phyloP scores from a whole-genome alignment of 2,888 invertebrate genomes.

The Argyresthia goedartella region DNA sequence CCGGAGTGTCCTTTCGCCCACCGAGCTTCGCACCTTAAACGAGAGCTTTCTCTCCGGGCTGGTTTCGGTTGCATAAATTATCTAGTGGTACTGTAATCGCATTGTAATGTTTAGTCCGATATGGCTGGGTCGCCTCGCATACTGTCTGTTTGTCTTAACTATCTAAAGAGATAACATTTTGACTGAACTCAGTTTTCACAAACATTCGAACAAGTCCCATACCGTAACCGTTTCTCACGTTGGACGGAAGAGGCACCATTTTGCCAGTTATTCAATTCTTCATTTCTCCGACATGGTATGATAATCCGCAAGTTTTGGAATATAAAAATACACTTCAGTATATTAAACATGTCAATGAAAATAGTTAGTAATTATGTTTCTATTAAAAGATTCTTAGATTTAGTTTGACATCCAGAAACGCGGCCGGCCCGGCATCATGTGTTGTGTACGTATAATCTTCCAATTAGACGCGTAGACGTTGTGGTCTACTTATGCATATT shows the following conservation, averaged over 20 bases:
- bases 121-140: too few species aligned
- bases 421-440: constrained; percentile 35
- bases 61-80: background rate
- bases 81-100: constrained; percentile 53
- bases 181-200: too few species aligned
- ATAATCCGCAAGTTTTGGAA: too few species aligned
- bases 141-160: too few species aligned
- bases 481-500: constrained; percentile 60
- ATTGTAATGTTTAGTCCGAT: constrained; percentile 31
- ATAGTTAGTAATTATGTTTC: background rate
- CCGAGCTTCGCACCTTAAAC: constrained; percentile 1
- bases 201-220: too few species aligned
- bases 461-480: constrained; percentile 60
- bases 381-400: background rate
- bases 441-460: constrained; percentile 55
- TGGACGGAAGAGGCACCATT: too few species aligned
- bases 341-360: background rate
- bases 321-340: too few species aligned
- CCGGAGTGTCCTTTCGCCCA: background rate
- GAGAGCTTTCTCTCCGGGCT: constrained; percentile 6
- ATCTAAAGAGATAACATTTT: too few species aligned
- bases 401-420: constrained; percentile 26
- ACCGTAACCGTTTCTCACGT: too few species aligned
- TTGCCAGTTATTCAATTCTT: too few species aligned
- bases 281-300: too few species aligned